A percentile compares a stretch with the other conserved stretches of the same genome.
These are phyloP conservation scores for Zaprionus ornatus DNA, from an alignment of 1,140 invertebrate genomes.

Conservation along the genomic window DNA sequence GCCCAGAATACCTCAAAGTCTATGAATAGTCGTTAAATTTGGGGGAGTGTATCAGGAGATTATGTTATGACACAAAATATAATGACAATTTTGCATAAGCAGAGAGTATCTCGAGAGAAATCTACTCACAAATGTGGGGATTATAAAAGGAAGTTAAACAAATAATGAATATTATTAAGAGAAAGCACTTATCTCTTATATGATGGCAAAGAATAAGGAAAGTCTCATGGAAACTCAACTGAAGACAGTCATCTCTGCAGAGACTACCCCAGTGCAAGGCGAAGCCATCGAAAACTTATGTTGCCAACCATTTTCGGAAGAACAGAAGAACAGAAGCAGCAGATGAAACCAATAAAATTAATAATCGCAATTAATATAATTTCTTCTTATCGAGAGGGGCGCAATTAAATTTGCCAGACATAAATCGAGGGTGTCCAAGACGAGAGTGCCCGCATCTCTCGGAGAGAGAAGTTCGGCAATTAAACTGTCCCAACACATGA, in stretches of 20 bases:
- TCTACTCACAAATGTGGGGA: conserved; percentile 4
- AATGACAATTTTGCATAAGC: conserved; percentile 31
- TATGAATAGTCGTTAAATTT: conserved; percentile 26
- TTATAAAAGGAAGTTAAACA: not conserved
- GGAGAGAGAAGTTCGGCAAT: conserved; percentile 67
- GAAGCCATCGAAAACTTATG: not conserved
- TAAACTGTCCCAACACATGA: conserved; percentile 69
- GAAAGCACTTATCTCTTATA: not conserved
- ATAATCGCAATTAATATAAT: conserved; percentile 72
- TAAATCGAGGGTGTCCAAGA: conserved; percentile 46
- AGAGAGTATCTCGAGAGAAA: not conserved
- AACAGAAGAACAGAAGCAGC: conserved; percentile 16
- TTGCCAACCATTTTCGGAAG: not conserved
- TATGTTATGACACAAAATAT: conserved; percentile 26
- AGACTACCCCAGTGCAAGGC: not conserved
- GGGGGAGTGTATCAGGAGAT: conserved; percentile 23
- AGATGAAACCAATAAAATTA: conserved; percentile 71
- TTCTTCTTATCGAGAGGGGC: conserved; percentile 60
- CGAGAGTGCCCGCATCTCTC: conserved; percentile 57
- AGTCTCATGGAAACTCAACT: not conserved
- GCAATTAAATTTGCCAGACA: conserved; percentile 67
- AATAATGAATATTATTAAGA: not conserved
- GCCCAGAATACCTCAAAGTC: conserved; percentile 42
- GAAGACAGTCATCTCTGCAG: not conserved
- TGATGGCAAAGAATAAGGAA: not conserved